A percentile compares a stretch with the other conserved stretches of the same genome.
phyloP scores from a whole-genome alignment of 1,140 invertebrate genomes.

The Stegodyphus dumicola region DNA sequence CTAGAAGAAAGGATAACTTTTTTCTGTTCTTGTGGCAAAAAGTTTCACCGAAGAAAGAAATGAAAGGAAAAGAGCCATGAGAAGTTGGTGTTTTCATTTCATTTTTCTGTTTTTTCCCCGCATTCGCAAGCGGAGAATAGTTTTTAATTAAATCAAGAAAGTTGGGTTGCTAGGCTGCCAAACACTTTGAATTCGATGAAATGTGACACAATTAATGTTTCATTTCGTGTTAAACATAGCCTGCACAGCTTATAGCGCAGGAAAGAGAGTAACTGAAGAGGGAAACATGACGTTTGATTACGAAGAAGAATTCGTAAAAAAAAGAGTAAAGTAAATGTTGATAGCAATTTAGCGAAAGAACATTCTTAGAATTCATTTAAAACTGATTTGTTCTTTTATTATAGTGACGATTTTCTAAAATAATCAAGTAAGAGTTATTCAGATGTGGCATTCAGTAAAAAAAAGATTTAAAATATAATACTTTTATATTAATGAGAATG shows the following conservation, averaged over 20 bases:
- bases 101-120: not conserved
- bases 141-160: constrained; percentile 48
- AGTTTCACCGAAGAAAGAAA: constrained; percentile 47
- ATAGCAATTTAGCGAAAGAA: too few species aligned
- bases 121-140: constrained; percentile 12
- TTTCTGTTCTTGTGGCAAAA: constrained; percentile 30
- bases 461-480: too few species aligned
- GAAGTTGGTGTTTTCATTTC: constrained; percentile 19
- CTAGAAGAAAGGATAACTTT: constrained; percentile 36
- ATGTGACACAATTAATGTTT: constrained; percentile 44
- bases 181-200: constrained; percentile 35
- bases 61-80: constrained; percentile 22
- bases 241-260: not conserved
- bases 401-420: too few species aligned
- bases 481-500: too few species aligned
- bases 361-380: too few species aligned
- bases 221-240: constrained; percentile 38
- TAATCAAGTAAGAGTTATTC: too few species aligned
- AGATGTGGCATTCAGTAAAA: too few species aligned
- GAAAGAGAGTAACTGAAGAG: too few species aligned
- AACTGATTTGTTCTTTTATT: too few species aligned
- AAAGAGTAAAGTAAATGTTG: too few species aligned
- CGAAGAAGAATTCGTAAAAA: too few species aligned
- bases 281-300: too few species aligned
- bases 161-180: constrained; percentile 18